Base-by-base conservation (phyloP, 2,888 invertebrate genomes). In the Lacanobia wlatinum region DNA sequence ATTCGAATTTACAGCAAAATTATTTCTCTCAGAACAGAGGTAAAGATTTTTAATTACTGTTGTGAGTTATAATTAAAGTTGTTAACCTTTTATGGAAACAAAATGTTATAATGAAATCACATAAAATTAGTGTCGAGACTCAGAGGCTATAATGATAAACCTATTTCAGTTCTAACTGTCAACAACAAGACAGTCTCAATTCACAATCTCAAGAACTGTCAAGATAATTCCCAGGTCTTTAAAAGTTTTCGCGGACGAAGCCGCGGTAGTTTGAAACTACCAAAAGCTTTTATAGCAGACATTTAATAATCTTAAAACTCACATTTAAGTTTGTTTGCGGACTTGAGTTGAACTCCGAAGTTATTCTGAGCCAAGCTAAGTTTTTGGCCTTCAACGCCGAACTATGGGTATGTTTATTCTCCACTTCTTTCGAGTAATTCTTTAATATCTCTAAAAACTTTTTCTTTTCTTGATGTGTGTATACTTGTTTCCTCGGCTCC, bases 381-480 rank as follows among this genome's bases (percentile, higher is more conserved):
- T 78, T 76, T 43, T 78, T 78, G 21, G 61, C 48, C 6, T 70
- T 69, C 21, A 78, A 38, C 10, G 61, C 77, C 10, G 82, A 61
- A 43, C 64, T 76, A 28, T 76, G 48, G 2, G 52, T 52, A 38
- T 70, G 48, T 38, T 70, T 78, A 28, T 61, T 70, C 46, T 78
- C 82, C 12, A 78, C 64, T 10, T 64, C 56, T 46, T 38, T 81
- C 7, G 70, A 58, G 14, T 78, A 78, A 12, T 53, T 76, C 38
- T 70, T 81, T 18, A 78, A 43, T 76, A 78, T 78, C 6, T 81
- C 71, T 50, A 78, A 53, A 68, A 81, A 81, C 38, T 18, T 40
- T 40, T 48, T 76, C 53, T 81, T 81, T 43, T 78, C 78, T 8
- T 28, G 43, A 34, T 38, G 14, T 23, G 70, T 65, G 56, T n/a